A percentile compares a stretch with the other conserved stretches of the same genome.
Conservation (phyloP, 2,797 vertebrate species). For the Clamator glandarius region DNA sequence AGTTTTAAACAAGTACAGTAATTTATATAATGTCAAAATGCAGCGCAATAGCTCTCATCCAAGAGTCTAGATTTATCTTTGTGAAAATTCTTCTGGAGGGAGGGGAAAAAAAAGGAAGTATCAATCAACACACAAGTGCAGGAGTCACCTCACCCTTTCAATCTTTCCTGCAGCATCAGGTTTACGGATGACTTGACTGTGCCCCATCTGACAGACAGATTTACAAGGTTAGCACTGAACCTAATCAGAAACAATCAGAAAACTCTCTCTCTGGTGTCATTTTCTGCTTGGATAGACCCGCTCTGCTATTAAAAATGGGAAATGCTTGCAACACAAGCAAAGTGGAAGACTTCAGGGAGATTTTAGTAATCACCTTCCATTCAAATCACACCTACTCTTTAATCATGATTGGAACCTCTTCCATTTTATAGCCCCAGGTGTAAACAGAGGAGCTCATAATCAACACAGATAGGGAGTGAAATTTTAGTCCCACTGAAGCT, state of each 20-base stretch:
- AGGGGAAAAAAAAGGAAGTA: not conserved
- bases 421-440: slow-evolving; percentile 27
- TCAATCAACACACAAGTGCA: not conserved
- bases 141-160: not conserved
- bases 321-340: slow-evolving; percentile 29
- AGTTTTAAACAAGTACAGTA: not conserved
- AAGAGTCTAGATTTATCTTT: not conserved
- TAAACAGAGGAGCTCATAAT: slow-evolving; percentile 31
- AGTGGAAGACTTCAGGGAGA: slow-evolving; percentile 27
- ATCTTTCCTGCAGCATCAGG: not conserved
- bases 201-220: slow-evolving; percentile 29
- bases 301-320: slow-evolving; percentile 38
- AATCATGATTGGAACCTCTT: slow-evolving; percentile 12
- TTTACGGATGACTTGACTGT: not conserved
- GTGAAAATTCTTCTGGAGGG: not conserved
- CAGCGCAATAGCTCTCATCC: not conserved
- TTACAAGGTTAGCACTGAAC: slow-evolving; percentile 48
- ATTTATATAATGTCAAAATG: not conserved
- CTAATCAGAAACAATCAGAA: slow-evolving; percentile 62
- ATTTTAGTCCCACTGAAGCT: slow-evolving; percentile 12
- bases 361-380: slow-evolving; percentile 55
- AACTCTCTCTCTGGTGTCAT: slow-evolving; percentile 29
- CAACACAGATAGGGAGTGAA: not conserved
- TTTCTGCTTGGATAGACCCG: slow-evolving; percentile 54
- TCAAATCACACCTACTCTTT: slow-evolving; percentile 55